A percentile compares a stretch with the other conserved stretches of the same genome.
Conservation (phyloP, 2,113 vertebrate species). For the Promerops cafer region DNA sequence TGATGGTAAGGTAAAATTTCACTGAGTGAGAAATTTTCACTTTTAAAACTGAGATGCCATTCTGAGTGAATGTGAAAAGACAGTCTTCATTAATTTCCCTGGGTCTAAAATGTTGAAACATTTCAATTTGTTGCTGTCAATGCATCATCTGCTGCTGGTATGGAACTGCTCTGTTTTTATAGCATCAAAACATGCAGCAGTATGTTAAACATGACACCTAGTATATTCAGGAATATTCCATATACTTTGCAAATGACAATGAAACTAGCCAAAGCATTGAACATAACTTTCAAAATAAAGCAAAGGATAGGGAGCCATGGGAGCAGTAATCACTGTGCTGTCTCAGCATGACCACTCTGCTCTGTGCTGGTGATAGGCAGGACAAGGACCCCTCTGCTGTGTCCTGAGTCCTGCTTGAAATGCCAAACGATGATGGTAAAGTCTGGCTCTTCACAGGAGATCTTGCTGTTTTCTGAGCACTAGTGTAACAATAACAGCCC, state of each 20-base stretch:
- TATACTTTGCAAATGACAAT: neutral
- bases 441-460: rapidly evolving
- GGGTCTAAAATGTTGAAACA: neutral
- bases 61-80: neutral
- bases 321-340: neutral
- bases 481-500: rapidly evolving
- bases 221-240: neutral
- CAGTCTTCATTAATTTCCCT: neutral
- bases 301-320: neutral
- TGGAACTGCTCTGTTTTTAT: neutral
- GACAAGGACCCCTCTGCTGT: neutral
- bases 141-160: neutral
- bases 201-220: neutral
- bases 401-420: neutral
- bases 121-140: neutral
- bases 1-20: neutral
- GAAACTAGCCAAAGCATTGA: neutral
- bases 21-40: neutral
- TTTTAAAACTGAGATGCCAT: neutral
- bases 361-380: neutral
- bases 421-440: rapidly evolving
- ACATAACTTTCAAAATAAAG: neutral
- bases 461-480: neutral
- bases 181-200: neutral
- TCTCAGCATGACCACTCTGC: rapidly evolving